Conservation (phyloP, 2,888 invertebrate genomes). For the Plutella xylostella region DNA sequence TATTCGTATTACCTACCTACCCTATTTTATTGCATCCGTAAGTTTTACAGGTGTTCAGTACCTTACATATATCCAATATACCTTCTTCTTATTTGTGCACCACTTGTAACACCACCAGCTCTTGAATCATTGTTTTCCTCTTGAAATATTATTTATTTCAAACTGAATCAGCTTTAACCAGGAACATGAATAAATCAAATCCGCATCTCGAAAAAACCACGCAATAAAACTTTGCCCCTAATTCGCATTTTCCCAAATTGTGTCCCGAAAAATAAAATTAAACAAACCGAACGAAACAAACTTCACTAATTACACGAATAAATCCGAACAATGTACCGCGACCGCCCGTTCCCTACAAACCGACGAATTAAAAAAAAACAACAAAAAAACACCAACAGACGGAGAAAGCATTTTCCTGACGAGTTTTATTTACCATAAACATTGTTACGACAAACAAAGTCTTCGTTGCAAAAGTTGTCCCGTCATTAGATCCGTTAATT, state of each 20-base stretch:
- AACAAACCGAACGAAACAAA: conserved; percentile 59
- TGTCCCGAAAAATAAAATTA: conserved; percentile 47
- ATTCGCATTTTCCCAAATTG: conserved; percentile 48
- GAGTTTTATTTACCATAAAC: conserved; percentile 69
- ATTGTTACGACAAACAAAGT: conserved; percentile 46
- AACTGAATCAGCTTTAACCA: too few relatives aligned
- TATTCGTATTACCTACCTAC: too few relatives aligned
- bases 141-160: too few relatives aligned
- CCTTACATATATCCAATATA: too few relatives aligned
- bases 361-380: conserved; percentile 58
- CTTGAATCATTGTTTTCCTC: too few relatives aligned
- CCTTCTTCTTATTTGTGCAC: too few relatives aligned
- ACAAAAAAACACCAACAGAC: conserved; percentile 51
- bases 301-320: conserved; percentile 68
- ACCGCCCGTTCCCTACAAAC: conserved; percentile 45
- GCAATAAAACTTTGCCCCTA: conserved; percentile 24
- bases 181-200: background rate
- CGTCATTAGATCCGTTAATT: conserved; percentile 67
- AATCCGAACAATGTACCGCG: conserved; percentile 57
- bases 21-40: too few relatives aligned
- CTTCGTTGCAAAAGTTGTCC: conserved; percentile 57
- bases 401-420: conserved; percentile 62
- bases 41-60: too few relatives aligned
- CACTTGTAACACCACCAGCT: too few relatives aligned
- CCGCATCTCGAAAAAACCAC: conserved; percentile 9